A percentile compares a stretch with the other conserved stretches of the same genome.
These are phyloP conservation scores for Drosophila ezoana DNA, from an alignment of 2,888 invertebrate genomes.

Conservation along the genomic window DNA sequence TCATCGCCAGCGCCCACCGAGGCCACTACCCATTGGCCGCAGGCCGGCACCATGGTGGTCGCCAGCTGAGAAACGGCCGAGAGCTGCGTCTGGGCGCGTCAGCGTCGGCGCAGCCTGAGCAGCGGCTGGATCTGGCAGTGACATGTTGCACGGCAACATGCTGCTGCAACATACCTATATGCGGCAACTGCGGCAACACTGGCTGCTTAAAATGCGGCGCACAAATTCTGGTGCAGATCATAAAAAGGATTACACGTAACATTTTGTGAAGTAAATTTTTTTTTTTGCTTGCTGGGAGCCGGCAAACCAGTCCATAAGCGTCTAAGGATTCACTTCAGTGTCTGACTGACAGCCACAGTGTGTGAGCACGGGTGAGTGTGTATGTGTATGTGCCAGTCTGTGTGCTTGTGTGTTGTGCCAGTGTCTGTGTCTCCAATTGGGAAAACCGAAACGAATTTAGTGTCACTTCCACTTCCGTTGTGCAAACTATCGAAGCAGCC, in stretches of 20 bases:
- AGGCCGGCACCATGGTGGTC: slow-evolving; percentile 82
- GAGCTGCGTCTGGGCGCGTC: slow-evolving; percentile 71
- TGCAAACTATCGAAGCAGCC: slow-evolving; percentile 72
- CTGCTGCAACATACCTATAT: slow-evolving; percentile 21
- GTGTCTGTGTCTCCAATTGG: slow-evolving; percentile 56
- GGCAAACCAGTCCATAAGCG: slow-evolving; percentile 47
- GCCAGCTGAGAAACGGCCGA: slow-evolving; percentile 82
- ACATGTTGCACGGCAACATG: slow-evolving; percentile 58
- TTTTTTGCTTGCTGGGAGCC: slow-evolving; percentile 26
- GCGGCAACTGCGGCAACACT: slow-evolving; percentile 11
- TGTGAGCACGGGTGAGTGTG: slow-evolving; percentile 7
- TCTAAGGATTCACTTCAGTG: slow-evolving; percentile 42
- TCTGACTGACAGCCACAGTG: slow-evolving; percentile 27
- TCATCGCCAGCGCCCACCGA: slow-evolving; percentile 73
- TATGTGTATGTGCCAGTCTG: not conserved
- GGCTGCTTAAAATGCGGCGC: slow-evolving; percentile 72
- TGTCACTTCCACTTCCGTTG: slow-evolving; percentile 79
- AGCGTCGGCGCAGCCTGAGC: slow-evolving; percentile 68
- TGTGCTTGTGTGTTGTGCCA: slow-evolving; percentile 5
- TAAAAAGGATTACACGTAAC: slow-evolving; percentile 79
- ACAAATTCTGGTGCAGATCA: slow-evolving; percentile 74
- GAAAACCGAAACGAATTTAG: slow-evolving; percentile 78
- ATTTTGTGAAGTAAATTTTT: slow-evolving; percentile 67
- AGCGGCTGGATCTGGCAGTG: slow-evolving; percentile 82
- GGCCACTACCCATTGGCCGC: slow-evolving; percentile 82